Evolutionary conservation across 2,113 vertebrate genomes (phyloP).

Genomic region (Phyllostomus hastatus): DNA sequence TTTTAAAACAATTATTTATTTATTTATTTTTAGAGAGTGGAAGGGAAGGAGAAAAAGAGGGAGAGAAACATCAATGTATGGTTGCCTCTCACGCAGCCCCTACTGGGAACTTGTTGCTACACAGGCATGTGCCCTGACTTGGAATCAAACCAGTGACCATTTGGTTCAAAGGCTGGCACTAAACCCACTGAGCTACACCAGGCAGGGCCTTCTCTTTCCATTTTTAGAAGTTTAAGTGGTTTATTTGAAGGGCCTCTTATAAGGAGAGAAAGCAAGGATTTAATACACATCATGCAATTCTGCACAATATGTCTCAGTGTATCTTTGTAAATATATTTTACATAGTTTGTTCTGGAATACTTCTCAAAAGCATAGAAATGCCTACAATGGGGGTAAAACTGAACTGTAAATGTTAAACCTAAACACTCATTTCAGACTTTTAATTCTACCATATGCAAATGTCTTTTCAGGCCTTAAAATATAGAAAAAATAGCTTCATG

Average conservation of each 20-base stretch:
- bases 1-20: background rate
- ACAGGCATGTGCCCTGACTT: too few species aligned
- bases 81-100: too few species aligned
- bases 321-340: constrained; percentile 77
- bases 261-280: constrained; percentile 57
- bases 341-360: constrained; percentile 76
- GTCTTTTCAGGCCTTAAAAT: constrained; percentile 24
- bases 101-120: too few species aligned
- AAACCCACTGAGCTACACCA: too few species aligned
- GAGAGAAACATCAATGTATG: too few species aligned
- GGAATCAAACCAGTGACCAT: too few species aligned
- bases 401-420: constrained; percentile 63
- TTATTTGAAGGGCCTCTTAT: constrained; percentile 71
- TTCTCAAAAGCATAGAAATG: constrained; percentile 75
- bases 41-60: too few species aligned
- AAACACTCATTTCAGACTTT: constrained; percentile 73
- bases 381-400: constrained; percentile 16
- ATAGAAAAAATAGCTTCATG: constrained; percentile 56
- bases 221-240: constrained; percentile 52
- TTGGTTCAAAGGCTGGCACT: too few species aligned
- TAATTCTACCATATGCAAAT: constrained; percentile 75
- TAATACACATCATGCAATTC: constrained; percentile 63
- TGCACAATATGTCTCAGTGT: constrained; percentile 62
- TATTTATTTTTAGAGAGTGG: too few species aligned
- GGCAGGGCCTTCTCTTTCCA: too few species aligned